Conservation (phyloP, 2,113 vertebrate genomes). For the Actenoides lindsayi region DNA sequence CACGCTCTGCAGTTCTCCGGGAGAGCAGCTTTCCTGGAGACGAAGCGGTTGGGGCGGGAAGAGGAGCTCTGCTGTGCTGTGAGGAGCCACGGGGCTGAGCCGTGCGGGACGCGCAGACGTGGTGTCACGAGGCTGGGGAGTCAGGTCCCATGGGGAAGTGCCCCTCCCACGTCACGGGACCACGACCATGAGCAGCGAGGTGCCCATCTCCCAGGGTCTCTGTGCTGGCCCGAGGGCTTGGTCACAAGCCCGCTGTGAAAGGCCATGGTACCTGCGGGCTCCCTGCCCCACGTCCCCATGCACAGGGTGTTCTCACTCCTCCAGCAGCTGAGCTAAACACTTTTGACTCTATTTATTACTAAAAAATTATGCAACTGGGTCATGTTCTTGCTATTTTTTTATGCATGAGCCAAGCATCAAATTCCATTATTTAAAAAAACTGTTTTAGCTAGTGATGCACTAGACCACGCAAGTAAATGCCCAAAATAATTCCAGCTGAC, state of each 20-base stretch:
- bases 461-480: slow-evolving; percentile 64
- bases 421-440: slow-evolving; percentile 65
- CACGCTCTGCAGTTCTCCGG: background rate
- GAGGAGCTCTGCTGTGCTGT: accelerated
- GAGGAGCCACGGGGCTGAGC: background rate
- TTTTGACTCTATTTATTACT: slow-evolving; percentile 61
- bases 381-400: slow-evolving; percentile 55
- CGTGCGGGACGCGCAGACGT: accelerated
- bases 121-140: accelerated
- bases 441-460: slow-evolving; percentile 64
- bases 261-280: background rate
- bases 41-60: background rate
- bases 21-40: background rate
- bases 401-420: slow-evolving; percentile 65
- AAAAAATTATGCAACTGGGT: slow-evolving; percentile 71
- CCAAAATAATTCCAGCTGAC: slow-evolving; percentile 68
- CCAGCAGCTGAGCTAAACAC: slow-evolving; percentile 52
- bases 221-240: accelerated
- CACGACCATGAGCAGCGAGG: accelerated
- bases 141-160: accelerated
- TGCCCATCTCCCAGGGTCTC: background rate
- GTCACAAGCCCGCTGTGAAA: accelerated
- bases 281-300: background rate
- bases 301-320: background rate
- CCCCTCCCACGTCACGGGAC: background rate